A percentile compares a stretch with the other conserved stretches of the same genome.
Evolutionary conservation across 2,113 vertebrate species (phyloP).

Genomic region (Epinephelus moara): DNA sequence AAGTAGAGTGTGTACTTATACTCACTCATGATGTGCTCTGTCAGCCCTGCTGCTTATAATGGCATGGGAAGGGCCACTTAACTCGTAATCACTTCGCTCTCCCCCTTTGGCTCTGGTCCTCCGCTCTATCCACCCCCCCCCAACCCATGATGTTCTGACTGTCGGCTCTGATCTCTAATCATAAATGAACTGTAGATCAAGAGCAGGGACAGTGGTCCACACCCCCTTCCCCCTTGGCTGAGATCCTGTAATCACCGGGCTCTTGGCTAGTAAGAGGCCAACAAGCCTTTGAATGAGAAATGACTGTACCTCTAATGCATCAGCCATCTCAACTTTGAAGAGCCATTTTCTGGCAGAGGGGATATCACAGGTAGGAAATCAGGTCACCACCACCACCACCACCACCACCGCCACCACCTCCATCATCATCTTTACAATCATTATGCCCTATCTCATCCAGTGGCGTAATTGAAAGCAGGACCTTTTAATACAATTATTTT

Average conservation of each 20-base stretch:
- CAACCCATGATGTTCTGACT: conserved; percentile 63
- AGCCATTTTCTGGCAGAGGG: conserved; percentile 69
- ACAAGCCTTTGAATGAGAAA: conserved; percentile 73
- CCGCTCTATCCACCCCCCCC: conserved; percentile 27
- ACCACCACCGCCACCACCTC: conserved; percentile 32
- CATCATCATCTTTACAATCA: conserved; percentile 58
- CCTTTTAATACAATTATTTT: conserved; percentile 74
- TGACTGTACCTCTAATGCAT: conserved; percentile 76
- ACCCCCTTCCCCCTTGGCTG: conserved; percentile 55
- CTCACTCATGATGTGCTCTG: conserved; percentile 76
- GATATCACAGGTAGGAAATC: conserved; percentile 71
- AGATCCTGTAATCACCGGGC: conserved; percentile 77
- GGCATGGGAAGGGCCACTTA: conserved; percentile 84
- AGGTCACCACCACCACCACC: conserved; percentile 59
- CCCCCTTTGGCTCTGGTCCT: conserved; percentile 61
- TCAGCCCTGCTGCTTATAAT: conserved; percentile 79
- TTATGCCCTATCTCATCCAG: conserved; percentile 57
- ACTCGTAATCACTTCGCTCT: conserved; percentile 82
- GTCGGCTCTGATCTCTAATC: conserved; percentile 81
- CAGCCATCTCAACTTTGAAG: conserved; percentile 72
- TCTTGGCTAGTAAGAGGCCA: conserved; percentile 72
- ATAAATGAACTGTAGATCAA: conserved; percentile 80
- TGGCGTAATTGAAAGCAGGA: conserved; percentile 36
- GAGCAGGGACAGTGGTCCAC: conserved; percentile 79
- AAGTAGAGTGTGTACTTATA: conserved; percentile 77